phyloP scores from a whole-genome alignment of 2,888 invertebrate genomes.

The Ellobium chinense region DNA sequence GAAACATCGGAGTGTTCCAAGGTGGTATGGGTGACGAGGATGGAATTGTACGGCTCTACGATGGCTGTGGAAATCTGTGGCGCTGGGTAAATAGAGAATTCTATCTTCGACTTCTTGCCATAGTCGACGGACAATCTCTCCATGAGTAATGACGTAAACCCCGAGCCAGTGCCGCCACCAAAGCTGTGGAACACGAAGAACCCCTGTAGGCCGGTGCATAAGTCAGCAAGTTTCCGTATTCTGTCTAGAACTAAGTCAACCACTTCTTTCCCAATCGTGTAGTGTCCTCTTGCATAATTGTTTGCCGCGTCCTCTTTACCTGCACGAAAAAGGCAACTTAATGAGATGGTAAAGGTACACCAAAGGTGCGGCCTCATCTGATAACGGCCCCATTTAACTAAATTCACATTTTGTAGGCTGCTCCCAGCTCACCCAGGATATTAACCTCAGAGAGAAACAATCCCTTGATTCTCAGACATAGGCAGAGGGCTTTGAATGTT shows the following conservation, averaged over 20 bases:
- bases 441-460: no score
- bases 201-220: slow-evolving; percentile 43
- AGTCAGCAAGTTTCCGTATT: slow-evolving; percentile 37
- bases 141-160: slow-evolving; percentile 88
- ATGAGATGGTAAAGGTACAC: no score
- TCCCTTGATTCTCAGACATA: no score
- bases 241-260: slow-evolving; percentile 40
- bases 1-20: slow-evolving; percentile 41
- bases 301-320: slow-evolving; percentile 45
- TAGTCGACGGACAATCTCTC: slow-evolving; percentile 90
- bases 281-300: slow-evolving; percentile 43
- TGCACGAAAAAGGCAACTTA: no score
- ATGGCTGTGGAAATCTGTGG: slow-evolving; percentile 42
- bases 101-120: slow-evolving; percentile 41
- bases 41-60: slow-evolving; percentile 43
- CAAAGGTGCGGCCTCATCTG: no score
- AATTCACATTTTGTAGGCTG: no score
- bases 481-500: no score
- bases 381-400: no score
- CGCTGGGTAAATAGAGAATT: slow-evolving; percentile 43
- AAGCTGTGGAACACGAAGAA: slow-evolving; percentile 46
- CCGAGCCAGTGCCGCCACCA: slow-evolving; percentile 46
- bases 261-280: slow-evolving; percentile 42
- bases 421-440: no score
- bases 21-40: slow-evolving; percentile 39